Evolutionary conservation across 1,140 invertebrate genomes (phyloP).

Genomic region (Formica exsecta): DNA sequence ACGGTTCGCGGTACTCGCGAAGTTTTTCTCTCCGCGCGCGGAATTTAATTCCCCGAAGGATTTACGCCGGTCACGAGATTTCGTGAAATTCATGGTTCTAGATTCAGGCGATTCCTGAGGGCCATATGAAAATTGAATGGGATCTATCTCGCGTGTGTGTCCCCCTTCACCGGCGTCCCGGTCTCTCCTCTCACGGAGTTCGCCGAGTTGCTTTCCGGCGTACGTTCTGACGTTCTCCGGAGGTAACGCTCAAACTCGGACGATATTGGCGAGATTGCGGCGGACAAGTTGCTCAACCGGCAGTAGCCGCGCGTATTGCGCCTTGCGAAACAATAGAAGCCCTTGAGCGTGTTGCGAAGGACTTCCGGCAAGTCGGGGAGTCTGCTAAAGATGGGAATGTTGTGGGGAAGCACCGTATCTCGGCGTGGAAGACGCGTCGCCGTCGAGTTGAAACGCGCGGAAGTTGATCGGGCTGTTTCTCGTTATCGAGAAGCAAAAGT

Average conservation of each 20-base stretch:
- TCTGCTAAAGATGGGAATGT: slow-evolving; percentile 7
- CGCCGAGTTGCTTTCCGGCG: slow-evolving; percentile 38
- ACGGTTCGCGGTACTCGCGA: background rate
- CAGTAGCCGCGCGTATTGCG: slow-evolving; percentile 47
- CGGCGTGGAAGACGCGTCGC: background rate
- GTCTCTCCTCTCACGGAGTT: slow-evolving; percentile 35
- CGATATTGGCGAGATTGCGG: slow-evolving; percentile 58
- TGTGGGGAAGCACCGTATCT: background rate
- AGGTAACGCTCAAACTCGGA: slow-evolving; percentile 59
- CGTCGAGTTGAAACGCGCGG: slow-evolving; percentile 7
- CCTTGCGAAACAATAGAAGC: slow-evolving; percentile 54
- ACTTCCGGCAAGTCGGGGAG: slow-evolving; percentile 46
- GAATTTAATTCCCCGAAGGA: slow-evolving; percentile 54
- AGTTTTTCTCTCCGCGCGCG: slow-evolving; percentile 22
- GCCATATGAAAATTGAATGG: slow-evolving; percentile 36
- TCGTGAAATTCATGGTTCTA: slow-evolving; percentile 48
- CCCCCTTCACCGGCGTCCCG: background rate
- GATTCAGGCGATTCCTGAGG: background rate
- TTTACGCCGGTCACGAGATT: slow-evolving; percentile 38
- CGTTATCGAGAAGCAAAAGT: slow-evolving; percentile 20
- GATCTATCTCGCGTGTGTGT: slow-evolving; percentile 9
- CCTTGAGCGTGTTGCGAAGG: slow-evolving; percentile 22
- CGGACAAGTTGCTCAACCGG: slow-evolving; percentile 45
- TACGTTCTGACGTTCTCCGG: slow-evolving; percentile 34
- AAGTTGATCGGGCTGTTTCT: slow-evolving; percentile 38